Evolutionary conservation across 1,140 invertebrate genomes (phyloP).

Genomic region (Aphis craccivora): DNA sequence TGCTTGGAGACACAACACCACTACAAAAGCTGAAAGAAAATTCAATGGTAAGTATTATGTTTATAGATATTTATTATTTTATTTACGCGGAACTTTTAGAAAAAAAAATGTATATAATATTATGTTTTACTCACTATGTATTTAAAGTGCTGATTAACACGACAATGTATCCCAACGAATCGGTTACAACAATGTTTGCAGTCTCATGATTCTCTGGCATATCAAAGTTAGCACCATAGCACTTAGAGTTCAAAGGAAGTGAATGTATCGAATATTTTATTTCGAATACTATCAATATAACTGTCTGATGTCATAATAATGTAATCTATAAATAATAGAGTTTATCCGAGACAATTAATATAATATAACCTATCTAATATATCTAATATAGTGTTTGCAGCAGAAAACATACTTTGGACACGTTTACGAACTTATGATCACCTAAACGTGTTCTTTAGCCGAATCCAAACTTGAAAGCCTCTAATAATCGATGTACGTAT

Average conservation of each 20-base stretch:
- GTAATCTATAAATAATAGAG: constrained; percentile 65
- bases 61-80: background rate
- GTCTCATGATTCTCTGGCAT: constrained; percentile 78
- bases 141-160: constrained; percentile 80
- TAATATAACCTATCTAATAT: no score
- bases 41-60: background rate
- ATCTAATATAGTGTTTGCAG: background rate
- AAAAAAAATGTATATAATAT: background rate
- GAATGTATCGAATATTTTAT: constrained; percentile 71
- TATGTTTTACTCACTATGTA: constrained; percentile 31
- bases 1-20: constrained; percentile 73
- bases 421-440: constrained; percentile 72
- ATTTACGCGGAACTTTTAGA: background rate
- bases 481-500: constrained; percentile 81
- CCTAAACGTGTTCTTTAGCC: constrained; percentile 85
- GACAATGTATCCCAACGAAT: constrained; percentile 85
- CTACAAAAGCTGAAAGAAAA: constrained; percentile 74
- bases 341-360: background rate
- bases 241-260: constrained; percentile 73
- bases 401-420: constrained; percentile 58
- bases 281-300: constrained; percentile 71
- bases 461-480: constrained; percentile 95
- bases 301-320: constrained; percentile 66
- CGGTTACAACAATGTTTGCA: constrained; percentile 83
- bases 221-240: constrained; percentile 75